Evolutionary conservation across 2,113 vertebrate species (phyloP).

Genomic region (Stomatorhinus ivindoensis): DNA sequence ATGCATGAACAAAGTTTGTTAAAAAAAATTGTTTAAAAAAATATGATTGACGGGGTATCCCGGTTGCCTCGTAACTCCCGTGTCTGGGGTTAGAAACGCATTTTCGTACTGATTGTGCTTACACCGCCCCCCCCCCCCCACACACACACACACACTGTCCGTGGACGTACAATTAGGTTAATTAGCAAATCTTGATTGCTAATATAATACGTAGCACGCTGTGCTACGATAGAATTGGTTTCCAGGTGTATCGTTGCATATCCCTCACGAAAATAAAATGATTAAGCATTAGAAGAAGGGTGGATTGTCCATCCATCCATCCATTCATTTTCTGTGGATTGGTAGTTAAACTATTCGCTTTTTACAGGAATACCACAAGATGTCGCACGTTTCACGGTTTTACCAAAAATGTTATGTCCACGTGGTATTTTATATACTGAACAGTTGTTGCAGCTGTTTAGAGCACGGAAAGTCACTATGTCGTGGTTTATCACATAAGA

Average conservation of each 20-base stretch:
- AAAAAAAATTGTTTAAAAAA: neutral
- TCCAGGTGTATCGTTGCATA: neutral
- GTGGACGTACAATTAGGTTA: neutral
- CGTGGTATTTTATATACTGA: neutral
- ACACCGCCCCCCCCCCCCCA: too few relatives aligned
- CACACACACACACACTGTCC: too few relatives aligned
- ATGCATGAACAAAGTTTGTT: neutral
- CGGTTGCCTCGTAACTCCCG: neutral
- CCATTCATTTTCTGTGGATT: neutral
- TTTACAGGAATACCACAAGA: neutral
- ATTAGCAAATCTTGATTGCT: neutral
- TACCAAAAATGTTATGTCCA: neutral
- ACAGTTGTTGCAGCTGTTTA: neutral
- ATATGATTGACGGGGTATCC: neutral
- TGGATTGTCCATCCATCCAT: neutral
- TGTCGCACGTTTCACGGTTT: constrained; percentile 1
- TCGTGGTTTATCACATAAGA: neutral
- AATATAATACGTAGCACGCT: neutral
- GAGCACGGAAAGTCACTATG: neutral
- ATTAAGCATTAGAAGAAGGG: neutral
- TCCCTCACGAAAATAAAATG: neutral
- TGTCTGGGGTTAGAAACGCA: neutral
- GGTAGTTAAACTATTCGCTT: neutral
- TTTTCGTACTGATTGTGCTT: neutral
- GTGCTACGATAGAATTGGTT: neutral